Conservation (phyloP, 1,140 invertebrate species). For the Panagrolaimus sp. region DNA sequence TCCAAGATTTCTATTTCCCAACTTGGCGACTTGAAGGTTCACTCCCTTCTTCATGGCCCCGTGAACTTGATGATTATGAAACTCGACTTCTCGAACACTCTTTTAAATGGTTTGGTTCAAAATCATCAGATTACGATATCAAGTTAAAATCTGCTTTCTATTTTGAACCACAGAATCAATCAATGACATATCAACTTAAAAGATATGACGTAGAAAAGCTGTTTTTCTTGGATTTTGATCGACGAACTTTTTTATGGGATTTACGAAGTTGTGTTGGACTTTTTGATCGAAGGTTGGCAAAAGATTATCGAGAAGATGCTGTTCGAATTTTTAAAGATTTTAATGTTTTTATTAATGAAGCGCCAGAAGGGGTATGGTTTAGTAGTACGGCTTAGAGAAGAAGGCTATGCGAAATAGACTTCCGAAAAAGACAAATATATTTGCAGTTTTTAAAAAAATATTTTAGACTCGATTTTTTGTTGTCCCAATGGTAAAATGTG, state of each 20-base stretch:
- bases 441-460: neutral
- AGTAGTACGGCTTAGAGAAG: too few species aligned
- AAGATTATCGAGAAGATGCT: conserved; percentile 11
- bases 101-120: conserved; percentile 21
- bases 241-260: conserved; percentile 14
- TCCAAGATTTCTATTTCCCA: conserved; percentile 30
- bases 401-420: too few species aligned
- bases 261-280: conserved; percentile 24
- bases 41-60: neutral
- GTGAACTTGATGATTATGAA: conserved; percentile 25
- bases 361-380: neutral
- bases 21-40: conserved; percentile 32
- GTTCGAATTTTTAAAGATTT: conserved; percentile 13
- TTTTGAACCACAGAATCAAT: conserved; percentile 10
- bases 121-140: conserved; percentile 28
- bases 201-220: conserved; percentile 14
- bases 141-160: conserved; percentile 18
- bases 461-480: conserved; percentile 6
- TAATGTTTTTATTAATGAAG: conserved; percentile 9
- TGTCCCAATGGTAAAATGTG: conserved; percentile 5
- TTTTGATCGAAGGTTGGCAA: conserved; percentile 21
- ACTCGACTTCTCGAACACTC: conserved; percentile 23
- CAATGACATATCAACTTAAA: neutral
- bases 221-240: conserved; percentile 5
- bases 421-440: too few species aligned